Evolutionary conservation across 2,888 invertebrate species (phyloP), one percentile per base, ranked within the genome.

Genomic region (Sympetrum striolatum): DNA sequence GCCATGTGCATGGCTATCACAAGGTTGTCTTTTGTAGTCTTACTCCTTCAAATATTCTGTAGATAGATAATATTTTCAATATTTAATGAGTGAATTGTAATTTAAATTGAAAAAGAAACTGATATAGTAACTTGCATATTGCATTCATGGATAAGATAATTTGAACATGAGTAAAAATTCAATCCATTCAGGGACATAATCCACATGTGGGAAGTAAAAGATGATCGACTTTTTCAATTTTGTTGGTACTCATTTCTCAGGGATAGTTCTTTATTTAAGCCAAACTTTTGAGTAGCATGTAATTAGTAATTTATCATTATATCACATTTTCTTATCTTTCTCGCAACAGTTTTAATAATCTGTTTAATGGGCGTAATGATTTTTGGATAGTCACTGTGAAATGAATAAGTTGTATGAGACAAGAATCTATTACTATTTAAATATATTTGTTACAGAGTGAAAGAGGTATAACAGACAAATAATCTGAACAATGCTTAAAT

Each of bases 101-200:
- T 86, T 58, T 86, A 60, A 86, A 60, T 37, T 86, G 37, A 58
- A 48, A 82, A 86, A 86, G 73, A 86, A 86, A 60, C 64, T 37
- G 37, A 86, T 60, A 37, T 60, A 86, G 86, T 37, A 86, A 86
- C 60, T 86, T 86, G 86, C 58, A 86, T 58, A 86, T 37, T 86
- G 60, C 86, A 86, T 86, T 86, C 60, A 60, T 86, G 35, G 64
- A 86, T 37, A 60, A 86, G 86, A 86, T 82, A 53, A 58, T 60
- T 60, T 37, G n/a, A 37, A 86, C 64, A 25, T 60, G 58, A 60
- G 86, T 64, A 86, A 86, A 58, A 86, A 86, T 86, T 60, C 86
- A 86, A 64, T 86, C 86, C 86, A 86, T 86, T 86, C 86, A 86
- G 86, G 86, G 86, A 86, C 60, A 86, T 86, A 86, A 86, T 86